These are phyloP conservation scores for Zaprionus kolodkinae DNA, from an alignment of 1,140 invertebrate species.

Conservation along the genomic window DNA sequence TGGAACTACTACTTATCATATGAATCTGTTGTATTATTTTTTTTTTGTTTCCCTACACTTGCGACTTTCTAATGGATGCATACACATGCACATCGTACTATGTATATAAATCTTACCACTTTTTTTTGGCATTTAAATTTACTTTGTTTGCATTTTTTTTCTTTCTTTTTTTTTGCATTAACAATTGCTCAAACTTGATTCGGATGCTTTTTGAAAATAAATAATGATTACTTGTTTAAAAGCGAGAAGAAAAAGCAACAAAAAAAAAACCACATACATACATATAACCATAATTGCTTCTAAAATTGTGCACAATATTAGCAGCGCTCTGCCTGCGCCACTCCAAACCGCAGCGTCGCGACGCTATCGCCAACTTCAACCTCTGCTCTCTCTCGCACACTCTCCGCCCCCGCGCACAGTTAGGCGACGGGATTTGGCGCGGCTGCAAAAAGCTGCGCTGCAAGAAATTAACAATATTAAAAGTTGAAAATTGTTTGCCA, in stretches of 20 bases:
- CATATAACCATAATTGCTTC: conserved; percentile 56
- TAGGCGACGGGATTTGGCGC: conserved; percentile 38
- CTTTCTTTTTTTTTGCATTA: conserved; percentile 70
- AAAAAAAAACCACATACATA: conserved; percentile 13
- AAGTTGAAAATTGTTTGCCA: conserved; percentile 74
- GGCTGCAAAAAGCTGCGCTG: conserved; percentile 53
- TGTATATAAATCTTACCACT: conserved; percentile 57
- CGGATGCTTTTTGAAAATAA: conserved; percentile 76
- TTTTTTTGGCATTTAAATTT: conserved; percentile 44
- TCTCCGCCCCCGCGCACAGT: conserved; percentile 38
- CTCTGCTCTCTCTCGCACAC: background rate
- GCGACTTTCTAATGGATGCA: conserved; percentile 51
- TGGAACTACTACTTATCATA: conserved; percentile 44
- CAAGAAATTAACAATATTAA: conserved; percentile 78
- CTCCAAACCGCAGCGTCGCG: background rate
- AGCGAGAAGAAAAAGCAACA: conserved; percentile 34
- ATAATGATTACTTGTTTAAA: conserved; percentile 68
- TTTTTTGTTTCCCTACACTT: conserved; percentile 29
- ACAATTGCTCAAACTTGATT: conserved; percentile 76
- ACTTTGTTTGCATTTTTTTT: conserved; percentile 36
- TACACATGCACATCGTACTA: conserved; percentile 13
- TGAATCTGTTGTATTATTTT: conserved; percentile 32
- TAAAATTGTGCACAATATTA: conserved; percentile 53
- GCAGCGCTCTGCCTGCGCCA: conserved; percentile 15
- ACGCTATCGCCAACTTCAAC: conserved; percentile 16